phyloP scores from a whole-genome alignment of 2,888 invertebrate genomes.

The Chloroclystis v-ata region DNA sequence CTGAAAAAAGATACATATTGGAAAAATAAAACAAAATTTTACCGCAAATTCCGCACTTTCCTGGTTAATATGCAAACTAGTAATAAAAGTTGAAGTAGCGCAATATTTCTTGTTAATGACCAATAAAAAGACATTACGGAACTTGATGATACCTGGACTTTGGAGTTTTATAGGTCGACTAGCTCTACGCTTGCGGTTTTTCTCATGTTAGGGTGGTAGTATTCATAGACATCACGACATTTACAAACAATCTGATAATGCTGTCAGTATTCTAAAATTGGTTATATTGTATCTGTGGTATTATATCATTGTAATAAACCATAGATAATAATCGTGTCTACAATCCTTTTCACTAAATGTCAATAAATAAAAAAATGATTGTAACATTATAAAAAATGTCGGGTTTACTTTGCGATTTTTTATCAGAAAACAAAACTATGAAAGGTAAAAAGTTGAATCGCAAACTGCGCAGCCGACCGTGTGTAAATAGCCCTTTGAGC shows the following conservation, averaged over 20 bases:
- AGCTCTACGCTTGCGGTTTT: too few species aligned
- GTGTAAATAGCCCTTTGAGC: constrained; percentile 21
- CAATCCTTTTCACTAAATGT: not conserved
- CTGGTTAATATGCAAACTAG: not conserved
- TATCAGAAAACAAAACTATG: constrained; percentile 13
- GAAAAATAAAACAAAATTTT: too few species aligned
- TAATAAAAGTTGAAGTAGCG: not conserved
- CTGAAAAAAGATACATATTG: too few species aligned
- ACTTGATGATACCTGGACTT: constrained; percentile 3
- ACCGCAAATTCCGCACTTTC: not conserved
- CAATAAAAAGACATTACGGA: constrained; percentile 6
- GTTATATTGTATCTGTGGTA: too few species aligned
- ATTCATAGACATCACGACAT: too few species aligned
- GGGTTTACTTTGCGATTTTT: constrained; percentile 11
- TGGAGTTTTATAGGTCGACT: too few species aligned
- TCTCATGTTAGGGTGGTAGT: too few species aligned
- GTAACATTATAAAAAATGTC: not conserved
- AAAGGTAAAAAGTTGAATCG: constrained; percentile 13
- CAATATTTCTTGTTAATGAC: constrained; percentile 13
- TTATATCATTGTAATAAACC: too few species aligned
- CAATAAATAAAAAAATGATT: constrained; percentile 4
- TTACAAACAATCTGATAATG: too few species aligned
- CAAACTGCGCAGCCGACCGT: constrained; percentile 20
- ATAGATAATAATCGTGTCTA: not conserved
- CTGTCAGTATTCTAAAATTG: too few species aligned